A percentile compares a stretch with the other conserved stretches of the same genome.
phyloP scores from a whole-genome alignment of 2,113 vertebrate species.

The Xiphophorus couchianus region DNA sequence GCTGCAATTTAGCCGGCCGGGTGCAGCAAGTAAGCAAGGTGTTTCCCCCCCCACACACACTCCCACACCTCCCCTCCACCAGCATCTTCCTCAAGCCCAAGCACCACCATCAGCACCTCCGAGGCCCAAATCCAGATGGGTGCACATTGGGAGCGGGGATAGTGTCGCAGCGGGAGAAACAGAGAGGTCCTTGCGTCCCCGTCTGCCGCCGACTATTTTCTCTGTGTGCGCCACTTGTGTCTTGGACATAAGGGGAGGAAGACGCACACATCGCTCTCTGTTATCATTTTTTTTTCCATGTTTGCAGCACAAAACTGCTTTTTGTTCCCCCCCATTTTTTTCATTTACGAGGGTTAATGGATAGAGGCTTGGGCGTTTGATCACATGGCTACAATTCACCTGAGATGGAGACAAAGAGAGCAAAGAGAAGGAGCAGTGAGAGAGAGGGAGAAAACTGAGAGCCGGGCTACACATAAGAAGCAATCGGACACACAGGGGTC shows the following conservation, averaged over 20 bases:
- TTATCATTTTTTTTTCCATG: conserved; percentile 79
- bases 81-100: conserved; percentile 5
- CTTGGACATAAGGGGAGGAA: conserved; percentile 74
- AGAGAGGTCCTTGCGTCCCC: conserved; percentile 61
- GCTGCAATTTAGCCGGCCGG: conserved; percentile 11
- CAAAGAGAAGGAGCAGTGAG: conserved; percentile 78
- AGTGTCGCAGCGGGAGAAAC: conserved; percentile 24
- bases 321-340: conserved; percentile 85
- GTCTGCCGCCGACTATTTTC: conserved; percentile 59
- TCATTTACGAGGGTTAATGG: conserved; percentile 84
- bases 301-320: conserved; percentile 84
- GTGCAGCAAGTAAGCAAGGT: conserved; percentile 37
- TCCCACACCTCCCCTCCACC: background rate
- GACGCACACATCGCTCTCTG: conserved; percentile 80
- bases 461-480: conserved; percentile 69
- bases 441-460: conserved; percentile 72
- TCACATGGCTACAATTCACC: conserved; percentile 87
- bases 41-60: background rate
- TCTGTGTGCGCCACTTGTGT: conserved; percentile 68
- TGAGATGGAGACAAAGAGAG: conserved; percentile 84
- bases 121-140: conserved; percentile 55
- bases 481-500: conserved; percentile 75
- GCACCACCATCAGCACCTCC: conserved; percentile 44
- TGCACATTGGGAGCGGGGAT: conserved; percentile 6
- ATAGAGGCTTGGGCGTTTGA: conserved; percentile 83